These are phyloP conservation scores for Pseudochromis fuscus DNA, from an alignment of 2,797 vertebrate species.

Conservation along the genomic window DNA sequence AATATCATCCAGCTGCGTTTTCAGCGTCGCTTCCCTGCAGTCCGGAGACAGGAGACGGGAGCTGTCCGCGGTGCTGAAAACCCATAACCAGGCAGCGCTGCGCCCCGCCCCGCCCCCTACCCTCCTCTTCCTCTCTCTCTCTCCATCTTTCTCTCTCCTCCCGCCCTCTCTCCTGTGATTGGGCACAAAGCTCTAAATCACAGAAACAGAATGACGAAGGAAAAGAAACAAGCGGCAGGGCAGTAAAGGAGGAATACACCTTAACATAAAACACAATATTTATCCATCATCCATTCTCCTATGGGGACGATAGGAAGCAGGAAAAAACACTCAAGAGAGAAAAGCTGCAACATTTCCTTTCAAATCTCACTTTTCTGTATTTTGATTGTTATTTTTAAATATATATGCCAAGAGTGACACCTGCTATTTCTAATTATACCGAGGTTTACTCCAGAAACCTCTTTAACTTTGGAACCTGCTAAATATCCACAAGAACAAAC, in stretches of 20 bases:
- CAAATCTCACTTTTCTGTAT: background rate
- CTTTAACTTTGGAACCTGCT: background rate
- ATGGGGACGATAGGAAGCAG: too few relatives aligned
- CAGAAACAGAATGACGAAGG: constrained; percentile 31
- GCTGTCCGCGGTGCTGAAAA: constrained; percentile 82
- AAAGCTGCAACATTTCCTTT: too few relatives aligned
- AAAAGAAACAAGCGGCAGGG: background rate
- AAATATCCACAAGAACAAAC: too few relatives aligned
- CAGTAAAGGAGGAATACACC: constrained; percentile 23
- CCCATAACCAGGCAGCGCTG: constrained; percentile 41
- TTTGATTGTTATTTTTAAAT: background rate
- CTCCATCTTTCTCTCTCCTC: constrained; percentile 30
- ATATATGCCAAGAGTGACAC: background rate
- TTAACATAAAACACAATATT: background rate
- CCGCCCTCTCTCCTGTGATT: constrained; percentile 57
- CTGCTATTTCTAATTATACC: background rate
- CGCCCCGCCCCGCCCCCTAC: constrained; percentile 18
- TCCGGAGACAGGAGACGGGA: constrained; percentile 64
- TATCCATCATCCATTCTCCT: background rate
- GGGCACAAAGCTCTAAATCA: constrained; percentile 48
- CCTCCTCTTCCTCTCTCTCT: constrained; percentile 16
- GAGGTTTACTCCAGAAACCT: background rate
- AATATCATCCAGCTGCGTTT: constrained; percentile 36
- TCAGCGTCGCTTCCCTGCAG: constrained; percentile 64
- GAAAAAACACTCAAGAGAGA: too few relatives aligned